These are phyloP conservation scores for Scaeva pyrastri DNA, from an alignment of 2,888 invertebrate genomes.

Conservation along the genomic window DNA sequence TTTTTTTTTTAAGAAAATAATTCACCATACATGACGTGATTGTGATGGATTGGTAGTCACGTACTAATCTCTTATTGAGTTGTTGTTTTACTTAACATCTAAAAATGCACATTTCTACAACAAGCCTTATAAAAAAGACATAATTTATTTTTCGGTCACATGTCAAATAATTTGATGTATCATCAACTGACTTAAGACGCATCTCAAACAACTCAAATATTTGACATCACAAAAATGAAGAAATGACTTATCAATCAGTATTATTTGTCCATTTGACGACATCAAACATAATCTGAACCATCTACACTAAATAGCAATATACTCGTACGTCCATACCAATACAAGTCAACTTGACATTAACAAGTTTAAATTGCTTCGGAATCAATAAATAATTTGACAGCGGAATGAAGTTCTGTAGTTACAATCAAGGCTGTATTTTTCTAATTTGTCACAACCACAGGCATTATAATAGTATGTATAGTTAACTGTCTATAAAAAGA, in stretches of 20 bases:
- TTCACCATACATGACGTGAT: conserved; percentile 23
- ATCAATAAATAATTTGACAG: conserved; percentile 17
- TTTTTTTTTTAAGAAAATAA: conserved; percentile 20
- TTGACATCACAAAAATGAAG: conserved; percentile 19
- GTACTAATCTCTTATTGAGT: conserved; percentile 34
- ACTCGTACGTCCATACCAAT: not conserved
- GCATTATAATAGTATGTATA: not conserved
- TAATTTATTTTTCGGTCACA: conserved; percentile 34
- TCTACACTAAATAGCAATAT: not conserved
- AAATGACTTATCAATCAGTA: conserved; percentile 19
- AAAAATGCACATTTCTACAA: conserved; percentile 21
- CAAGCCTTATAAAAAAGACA: not conserved
- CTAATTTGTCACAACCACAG: not conserved
- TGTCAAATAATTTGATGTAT: conserved; percentile 38
- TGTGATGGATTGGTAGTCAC: conserved; percentile 30
- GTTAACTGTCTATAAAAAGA: not conserved
- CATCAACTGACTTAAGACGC: conserved; percentile 27
- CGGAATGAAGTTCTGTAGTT: not conserved
- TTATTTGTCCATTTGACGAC: not conserved
- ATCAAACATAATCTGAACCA: not conserved
- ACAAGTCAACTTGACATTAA: not conserved
- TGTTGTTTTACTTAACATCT: conserved; percentile 3
- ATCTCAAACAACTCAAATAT: conserved; percentile 29
- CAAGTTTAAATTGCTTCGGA: not conserved
- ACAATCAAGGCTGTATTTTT: not conserved